phyloP scores from a whole-genome alignment of 2,888 invertebrate genomes.

The Tortricodes alternella region DNA sequence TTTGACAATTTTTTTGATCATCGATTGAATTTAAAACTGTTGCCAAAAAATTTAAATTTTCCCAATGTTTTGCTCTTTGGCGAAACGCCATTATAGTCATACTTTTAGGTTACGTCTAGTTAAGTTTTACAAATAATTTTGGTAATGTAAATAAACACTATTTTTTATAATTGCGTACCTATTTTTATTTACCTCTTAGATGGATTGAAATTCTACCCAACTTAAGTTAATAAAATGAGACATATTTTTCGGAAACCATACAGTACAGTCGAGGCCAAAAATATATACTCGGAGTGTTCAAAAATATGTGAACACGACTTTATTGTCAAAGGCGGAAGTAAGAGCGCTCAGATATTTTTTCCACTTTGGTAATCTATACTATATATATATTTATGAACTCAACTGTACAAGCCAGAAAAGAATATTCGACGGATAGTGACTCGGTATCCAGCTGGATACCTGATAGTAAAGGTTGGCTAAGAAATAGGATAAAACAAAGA shows the following conservation, averaged over 20 bases:
- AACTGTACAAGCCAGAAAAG: too few relatives aligned
- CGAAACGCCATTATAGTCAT: conserved; percentile 69
- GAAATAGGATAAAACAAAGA: too few relatives aligned
- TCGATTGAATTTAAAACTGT: conserved; percentile 42
- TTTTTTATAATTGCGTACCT: conserved; percentile 35
- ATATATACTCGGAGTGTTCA: too few relatives aligned
- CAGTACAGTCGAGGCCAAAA: too few relatives aligned
- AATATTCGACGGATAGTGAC: too few relatives aligned
- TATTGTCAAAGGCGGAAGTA: too few relatives aligned
- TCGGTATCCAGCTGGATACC: too few relatives aligned
- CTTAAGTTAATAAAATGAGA: background rate
- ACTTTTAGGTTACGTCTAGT: conserved; percentile 51
- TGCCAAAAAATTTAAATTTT: conserved; percentile 61
- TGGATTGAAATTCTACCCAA: background rate
- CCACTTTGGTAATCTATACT: too few relatives aligned
- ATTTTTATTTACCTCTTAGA: conserved; percentile 30
- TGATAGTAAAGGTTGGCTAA: too few relatives aligned
- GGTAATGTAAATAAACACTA: conserved; percentile 64
- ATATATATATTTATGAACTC: too few relatives aligned
- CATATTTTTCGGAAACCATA: background rate
- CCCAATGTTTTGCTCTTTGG: conserved; percentile 61
- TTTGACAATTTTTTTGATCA: conserved; percentile 44
- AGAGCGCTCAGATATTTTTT: too few relatives aligned
- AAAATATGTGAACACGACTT: too few relatives aligned
- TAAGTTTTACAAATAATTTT: conserved; percentile 51